Evolutionary conservation across 2,113 vertebrate species (phyloP).

Genomic region (Lipophrys pholis): DNA sequence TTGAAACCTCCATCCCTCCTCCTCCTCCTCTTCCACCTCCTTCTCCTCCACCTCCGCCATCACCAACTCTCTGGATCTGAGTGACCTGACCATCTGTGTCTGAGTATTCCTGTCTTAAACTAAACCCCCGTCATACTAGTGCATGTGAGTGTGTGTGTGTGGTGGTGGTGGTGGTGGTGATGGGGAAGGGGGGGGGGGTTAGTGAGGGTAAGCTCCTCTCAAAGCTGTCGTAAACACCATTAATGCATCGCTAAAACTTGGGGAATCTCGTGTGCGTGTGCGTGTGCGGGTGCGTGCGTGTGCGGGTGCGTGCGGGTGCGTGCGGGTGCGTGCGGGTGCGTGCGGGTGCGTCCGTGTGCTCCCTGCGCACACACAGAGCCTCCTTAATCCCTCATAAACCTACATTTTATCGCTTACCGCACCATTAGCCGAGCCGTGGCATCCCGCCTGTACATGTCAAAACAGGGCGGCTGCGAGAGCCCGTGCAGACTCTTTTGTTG

Average conservation of each 20-base stretch:
- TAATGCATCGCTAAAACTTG: slow-evolving; percentile 82
- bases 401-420: slow-evolving; percentile 81
- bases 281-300: too few species aligned
- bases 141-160: slow-evolving; percentile 24
- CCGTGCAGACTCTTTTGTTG: slow-evolving; percentile 53
- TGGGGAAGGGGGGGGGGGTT: neutral
- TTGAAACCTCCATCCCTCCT: neutral
- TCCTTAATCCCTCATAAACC: slow-evolving; percentile 82
- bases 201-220: slow-evolving; percentile 69
- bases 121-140: slow-evolving; percentile 55
- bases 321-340: slow-evolving; percentile 2
- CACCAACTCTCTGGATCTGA: slow-evolving; percentile 39
- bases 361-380: slow-evolving; percentile 39
- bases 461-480: slow-evolving; percentile 68
- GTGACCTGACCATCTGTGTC: slow-evolving; percentile 75
- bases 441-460: slow-evolving; percentile 77
- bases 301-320: slow-evolving; percentile 40
- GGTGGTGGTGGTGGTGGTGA: neutral
- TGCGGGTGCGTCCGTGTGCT: slow-evolving; percentile 16
- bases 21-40: neutral
- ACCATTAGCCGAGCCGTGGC: slow-evolving; percentile 75
- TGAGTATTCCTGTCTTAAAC: slow-evolving; percentile 64
- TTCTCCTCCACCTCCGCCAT: neutral
- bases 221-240: slow-evolving; percentile 83
- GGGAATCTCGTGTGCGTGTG: slow-evolving; percentile 66